These are phyloP conservation scores for Oxystoma pomonae DNA, from an alignment of 2,888 invertebrate species.

Conservation along the genomic window DNA sequence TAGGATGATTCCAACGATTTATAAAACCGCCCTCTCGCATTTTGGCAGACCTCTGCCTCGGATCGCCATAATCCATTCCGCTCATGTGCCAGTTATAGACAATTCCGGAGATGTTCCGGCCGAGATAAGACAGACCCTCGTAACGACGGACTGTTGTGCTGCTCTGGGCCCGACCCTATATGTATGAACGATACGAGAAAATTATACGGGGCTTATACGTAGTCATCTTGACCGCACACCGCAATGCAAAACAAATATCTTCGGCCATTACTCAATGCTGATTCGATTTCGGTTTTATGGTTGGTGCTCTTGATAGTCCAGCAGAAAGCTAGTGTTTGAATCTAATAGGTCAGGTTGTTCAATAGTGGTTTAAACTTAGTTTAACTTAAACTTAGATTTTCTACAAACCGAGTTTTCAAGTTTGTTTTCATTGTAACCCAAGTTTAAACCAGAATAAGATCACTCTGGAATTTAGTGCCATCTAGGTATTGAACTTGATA, in stretches of 20 bases:
- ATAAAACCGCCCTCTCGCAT: background rate
- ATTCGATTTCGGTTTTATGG: slow-evolving; percentile 38
- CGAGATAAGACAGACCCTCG: slow-evolving; percentile 12
- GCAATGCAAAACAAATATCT: slow-evolving; percentile 32
- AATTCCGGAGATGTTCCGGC: slow-evolving; percentile 8
- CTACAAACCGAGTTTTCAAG: no score
- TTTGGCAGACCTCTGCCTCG: background rate
- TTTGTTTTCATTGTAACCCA: no score
- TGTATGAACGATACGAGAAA: slow-evolving; percentile 26
- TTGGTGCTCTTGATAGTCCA: slow-evolving; percentile 28
- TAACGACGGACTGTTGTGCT: slow-evolving; percentile 18
- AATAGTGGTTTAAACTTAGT: no score
- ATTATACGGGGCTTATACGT: slow-evolving; percentile 26
- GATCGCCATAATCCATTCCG: slow-evolving; percentile 14
- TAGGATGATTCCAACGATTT: background rate
- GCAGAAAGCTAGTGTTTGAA: no score
- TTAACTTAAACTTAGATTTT: no score
- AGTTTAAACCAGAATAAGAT: no score
- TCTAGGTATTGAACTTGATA: no score
- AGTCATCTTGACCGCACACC: slow-evolving; percentile 30
- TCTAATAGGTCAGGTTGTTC: no score
- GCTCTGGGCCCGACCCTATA: background rate
- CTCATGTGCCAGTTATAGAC: slow-evolving; percentile 19
- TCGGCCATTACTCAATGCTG: slow-evolving; percentile 37
- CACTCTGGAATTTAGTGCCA: no score